phyloP scores from a whole-genome alignment of 2,113 vertebrate species.

The Grallaria varia region DNA sequence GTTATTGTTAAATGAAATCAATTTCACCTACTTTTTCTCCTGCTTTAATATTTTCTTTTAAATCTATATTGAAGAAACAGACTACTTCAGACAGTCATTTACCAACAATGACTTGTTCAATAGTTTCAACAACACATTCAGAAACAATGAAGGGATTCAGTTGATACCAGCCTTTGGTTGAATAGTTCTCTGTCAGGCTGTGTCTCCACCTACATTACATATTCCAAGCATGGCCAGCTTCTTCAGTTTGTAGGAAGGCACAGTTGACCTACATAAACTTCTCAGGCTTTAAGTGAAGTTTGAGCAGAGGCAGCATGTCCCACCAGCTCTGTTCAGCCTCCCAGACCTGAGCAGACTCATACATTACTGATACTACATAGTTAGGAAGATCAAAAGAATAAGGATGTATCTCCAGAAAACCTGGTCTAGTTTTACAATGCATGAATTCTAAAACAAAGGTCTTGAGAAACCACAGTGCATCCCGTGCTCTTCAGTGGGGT shows the following conservation, averaged over 20 bases:
- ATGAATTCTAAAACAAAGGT: not conserved
- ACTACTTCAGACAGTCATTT: slow-evolving; percentile 13
- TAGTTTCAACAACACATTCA: not conserved
- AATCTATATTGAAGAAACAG: slow-evolving; percentile 36
- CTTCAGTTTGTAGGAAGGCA: not conserved
- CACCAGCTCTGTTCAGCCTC: not conserved
- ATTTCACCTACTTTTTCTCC: slow-evolving; percentile 46
- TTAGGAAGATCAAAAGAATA: not conserved
- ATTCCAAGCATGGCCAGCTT: not conserved
- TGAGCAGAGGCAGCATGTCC: not conserved
- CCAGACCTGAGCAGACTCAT: not conserved
- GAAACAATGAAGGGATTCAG: not conserved
- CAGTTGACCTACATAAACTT: not conserved
- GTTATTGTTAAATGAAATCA: slow-evolving; percentile 63
- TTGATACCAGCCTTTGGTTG: not conserved
- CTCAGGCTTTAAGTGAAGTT: not conserved
- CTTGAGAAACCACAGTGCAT: not conserved
- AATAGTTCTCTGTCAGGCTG: not conserved
- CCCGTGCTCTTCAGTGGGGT: not conserved
- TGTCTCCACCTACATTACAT: not conserved
- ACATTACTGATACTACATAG: not conserved
- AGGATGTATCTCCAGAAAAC: not conserved
- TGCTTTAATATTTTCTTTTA: slow-evolving; percentile 46
- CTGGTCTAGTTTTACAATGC: not conserved
- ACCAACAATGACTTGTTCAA: slow-evolving; percentile 9